Evolutionary conservation across 2,888 invertebrate species (phyloP), one percentile per base, ranked within the genome.

Genomic region (Ceraclea dissimilis): DNA sequence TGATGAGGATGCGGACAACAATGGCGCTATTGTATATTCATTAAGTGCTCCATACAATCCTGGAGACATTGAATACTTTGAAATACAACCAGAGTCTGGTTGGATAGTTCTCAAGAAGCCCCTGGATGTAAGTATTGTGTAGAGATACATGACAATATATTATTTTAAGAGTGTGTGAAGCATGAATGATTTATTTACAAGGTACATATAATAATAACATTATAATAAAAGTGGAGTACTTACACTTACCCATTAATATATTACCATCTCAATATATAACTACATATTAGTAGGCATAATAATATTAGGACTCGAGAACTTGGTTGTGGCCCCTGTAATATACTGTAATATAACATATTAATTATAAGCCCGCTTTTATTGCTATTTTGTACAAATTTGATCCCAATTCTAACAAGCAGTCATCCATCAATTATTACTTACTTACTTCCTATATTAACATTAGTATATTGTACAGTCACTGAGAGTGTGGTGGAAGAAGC

Each of bases 101-200:
- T 96, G 95, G 93, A 95, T 97, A 70, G 91, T 93, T 60, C 79
- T 96, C 67, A 92, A 90, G 79, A 94, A 93, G 74, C 92, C 94
- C 55, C 80, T 97, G 69, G 94, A 94, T 85, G 94, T 94, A 89
- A 93, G 93, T 93, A 82, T 80, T 18, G 11, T 44, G 33, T 11
- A 49, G 47, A 13, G 46, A 19, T 47, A 8, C 5, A 13, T 8
- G 13, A 39, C 13, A 53, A 49, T 61, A 52, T 53, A 46, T 58
- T 59, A 54, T 51, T 51, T 57, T 52, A 47, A 56, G 54, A 49
- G 64, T 66, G 69, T 69, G 68, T 68, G 65, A 70, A 67, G 64
- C 74, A 76, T 64, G 77, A 63, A 69, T 76, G 68, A 33, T 43
- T 13, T 39, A 39, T 39, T 8, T 39, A 39, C 16, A 4, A n/a